Evolutionary conservation across 2,113 vertebrate genomes (phyloP).

Genomic region (Neogobius melanostomus): DNA sequence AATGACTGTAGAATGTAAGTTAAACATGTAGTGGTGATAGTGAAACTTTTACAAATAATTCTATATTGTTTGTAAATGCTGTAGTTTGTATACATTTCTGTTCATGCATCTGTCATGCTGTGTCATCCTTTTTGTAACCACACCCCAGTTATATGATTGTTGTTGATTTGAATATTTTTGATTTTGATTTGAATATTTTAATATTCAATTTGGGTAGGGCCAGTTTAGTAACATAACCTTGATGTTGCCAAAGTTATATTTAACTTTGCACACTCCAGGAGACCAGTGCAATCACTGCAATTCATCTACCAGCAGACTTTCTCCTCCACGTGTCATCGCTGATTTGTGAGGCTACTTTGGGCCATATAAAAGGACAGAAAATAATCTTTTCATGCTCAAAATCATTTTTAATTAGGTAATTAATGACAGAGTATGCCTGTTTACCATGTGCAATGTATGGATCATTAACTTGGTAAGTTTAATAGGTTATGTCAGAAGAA

Average conservation of each 20-base stretch:
- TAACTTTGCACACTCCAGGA: constrained; percentile 21
- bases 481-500: constrained; percentile 56
- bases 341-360: constrained; percentile 7
- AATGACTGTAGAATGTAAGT: no score
- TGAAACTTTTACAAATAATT: no score
- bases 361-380: constrained; percentile 45
- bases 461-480: constrained; percentile 62
- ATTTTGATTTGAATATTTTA: no score
- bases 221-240: constrained; percentile 22
- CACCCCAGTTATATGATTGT: no score
- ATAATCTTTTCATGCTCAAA: constrained; percentile 47
- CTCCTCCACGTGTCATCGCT: not conserved
- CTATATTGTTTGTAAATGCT: no score
- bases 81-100: no score
- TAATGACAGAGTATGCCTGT: constrained; percentile 49
- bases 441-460: constrained; percentile 64
- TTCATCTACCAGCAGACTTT: constrained; percentile 5
- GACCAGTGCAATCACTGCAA: constrained; percentile 3
- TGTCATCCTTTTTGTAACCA: no score
- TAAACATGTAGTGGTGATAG: no score
- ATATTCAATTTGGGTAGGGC: no score
- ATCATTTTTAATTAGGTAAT: constrained; percentile 66
- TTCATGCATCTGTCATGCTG: no score
- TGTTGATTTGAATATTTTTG: no score
- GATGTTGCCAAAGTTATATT: constrained; percentile 27